phyloP scores from a whole-genome alignment of 2,797 vertebrate genomes.

The Heteromormyrus szaboi region DNA sequence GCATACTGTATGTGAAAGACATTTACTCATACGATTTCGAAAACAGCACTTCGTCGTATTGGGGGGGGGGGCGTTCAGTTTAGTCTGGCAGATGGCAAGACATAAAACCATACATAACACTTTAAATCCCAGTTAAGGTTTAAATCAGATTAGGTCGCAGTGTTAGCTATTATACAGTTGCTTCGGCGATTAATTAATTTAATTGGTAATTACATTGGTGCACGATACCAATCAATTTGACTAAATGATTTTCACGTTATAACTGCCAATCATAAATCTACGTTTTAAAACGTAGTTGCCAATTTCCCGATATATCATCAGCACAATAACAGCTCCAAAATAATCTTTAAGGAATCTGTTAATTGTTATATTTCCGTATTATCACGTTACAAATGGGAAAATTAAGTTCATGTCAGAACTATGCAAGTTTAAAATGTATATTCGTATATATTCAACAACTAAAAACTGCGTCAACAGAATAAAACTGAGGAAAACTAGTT shows the following conservation, averaged over 20 bases:
- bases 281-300: not conserved
- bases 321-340: not conserved
- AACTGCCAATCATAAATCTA: not conserved
- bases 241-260: not conserved
- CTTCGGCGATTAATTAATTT: not conserved
- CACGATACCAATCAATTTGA: not conserved
- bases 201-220: not conserved
- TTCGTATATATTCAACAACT: not conserved
- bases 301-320: not conserved
- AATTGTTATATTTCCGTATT: not conserved
- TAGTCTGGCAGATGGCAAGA: slow-evolving; percentile 50
- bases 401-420: not conserved
- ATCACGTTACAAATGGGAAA: not conserved
- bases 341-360: not conserved
- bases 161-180: slow-evolving; percentile 27
- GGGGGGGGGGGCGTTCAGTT: not conserved
- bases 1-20: not conserved
- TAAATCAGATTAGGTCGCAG: slow-evolving; percentile 46
- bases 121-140: slow-evolving; percentile 49
- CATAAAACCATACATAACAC: slow-evolving; percentile 29
- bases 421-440: not conserved
- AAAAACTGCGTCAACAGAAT: not conserved
- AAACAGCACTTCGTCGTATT: not conserved
- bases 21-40: not conserved
- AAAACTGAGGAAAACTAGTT: not conserved